Base-by-base conservation (phyloP, 2,113 vertebrate genomes). In the Smithornis capensis region DNA sequence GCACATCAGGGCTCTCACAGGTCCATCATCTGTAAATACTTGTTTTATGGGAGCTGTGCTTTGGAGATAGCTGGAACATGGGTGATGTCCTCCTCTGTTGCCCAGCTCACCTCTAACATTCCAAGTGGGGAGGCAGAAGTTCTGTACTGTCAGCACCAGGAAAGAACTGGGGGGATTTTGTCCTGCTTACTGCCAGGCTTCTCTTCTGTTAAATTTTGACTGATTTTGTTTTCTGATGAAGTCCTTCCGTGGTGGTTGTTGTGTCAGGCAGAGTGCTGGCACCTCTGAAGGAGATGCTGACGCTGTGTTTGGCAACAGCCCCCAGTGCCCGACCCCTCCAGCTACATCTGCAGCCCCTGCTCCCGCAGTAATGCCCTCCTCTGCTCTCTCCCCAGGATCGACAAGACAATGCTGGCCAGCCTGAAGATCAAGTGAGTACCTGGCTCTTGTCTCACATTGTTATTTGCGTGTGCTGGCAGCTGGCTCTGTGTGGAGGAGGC, bases 381-480 rank as follows among this genome's bases (percentile, higher is more conserved):
- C 95, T 98, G 88, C 87, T 93, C 94, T 92, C 97, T 96, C 94
- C 93, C 40, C 97, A 98, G 98, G 98, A 98, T 98, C 5, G 98
- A 98, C 98, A 98, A 98, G 97, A 97, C 97, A 6, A 98, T 98
- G 98, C 96, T 98, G 37, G 97, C 98, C 79, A 96, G 98, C 87
- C 97, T 98, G 97, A 98, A 98, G 97, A 98, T 98, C 96, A 98
- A 98, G 98, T 98, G 96, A 98, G 98, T 98, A 91, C 70, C 9
- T 3, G 2, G 0, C 33, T 80, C 94, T 84, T 27, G 56, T 68
- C 27, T 95, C 4, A 1, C 0, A 2, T 2, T 0, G 40, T 3
- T 24, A 2, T 49, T 42, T 33, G 9, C 0, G 0, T 0, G 42
- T 14, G 63, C 44, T 37, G 53, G 15, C 81, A 6, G 62, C 6